Conservation (phyloP, 2,797 vertebrate genomes). For the Streptopelia turtur region DNA sequence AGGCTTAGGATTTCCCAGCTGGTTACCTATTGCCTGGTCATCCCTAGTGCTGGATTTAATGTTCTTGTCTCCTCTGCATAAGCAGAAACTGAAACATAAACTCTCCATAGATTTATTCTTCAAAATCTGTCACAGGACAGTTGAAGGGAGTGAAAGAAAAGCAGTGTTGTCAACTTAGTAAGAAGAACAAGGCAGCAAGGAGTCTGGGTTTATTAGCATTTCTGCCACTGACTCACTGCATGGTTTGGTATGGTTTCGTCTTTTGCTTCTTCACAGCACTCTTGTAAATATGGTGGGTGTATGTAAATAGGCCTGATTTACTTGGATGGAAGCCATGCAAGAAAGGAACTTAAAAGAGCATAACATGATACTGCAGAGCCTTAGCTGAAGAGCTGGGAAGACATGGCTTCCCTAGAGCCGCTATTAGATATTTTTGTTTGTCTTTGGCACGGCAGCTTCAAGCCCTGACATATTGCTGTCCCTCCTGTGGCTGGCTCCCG, state of each 20-base stretch:
- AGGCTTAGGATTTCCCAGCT: neutral
- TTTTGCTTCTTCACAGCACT: slow-evolving; percentile 59
- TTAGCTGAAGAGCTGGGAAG: neutral
- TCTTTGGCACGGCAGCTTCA: slow-evolving; percentile 10
- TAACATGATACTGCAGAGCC: neutral
- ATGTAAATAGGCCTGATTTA: slow-evolving; percentile 26
- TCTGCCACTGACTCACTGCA: slow-evolving; percentile 40
- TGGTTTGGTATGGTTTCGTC: slow-evolving; percentile 40
- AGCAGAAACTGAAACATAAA: neutral
- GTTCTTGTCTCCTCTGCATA: neutral
- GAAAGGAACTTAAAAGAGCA: slow-evolving; percentile 6
- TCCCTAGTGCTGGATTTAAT: neutral
- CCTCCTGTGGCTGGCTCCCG: neutral
- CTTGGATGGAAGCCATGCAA: slow-evolving; percentile 38
- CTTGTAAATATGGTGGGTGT: slow-evolving; percentile 56
- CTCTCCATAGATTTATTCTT: neutral
- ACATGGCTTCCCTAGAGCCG: neutral
- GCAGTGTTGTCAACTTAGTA: neutral
- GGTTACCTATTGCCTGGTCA: neutral
- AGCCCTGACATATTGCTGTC: neutral
- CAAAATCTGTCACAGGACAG: neutral
- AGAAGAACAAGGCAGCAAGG: neutral
- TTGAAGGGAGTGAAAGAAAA: neutral
- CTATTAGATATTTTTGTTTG: neutral
- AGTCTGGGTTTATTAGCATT: neutral